These are phyloP conservation scores for Plusia festucae DNA, from an alignment of 2,888 invertebrate genomes.

Conservation along the genomic window DNA sequence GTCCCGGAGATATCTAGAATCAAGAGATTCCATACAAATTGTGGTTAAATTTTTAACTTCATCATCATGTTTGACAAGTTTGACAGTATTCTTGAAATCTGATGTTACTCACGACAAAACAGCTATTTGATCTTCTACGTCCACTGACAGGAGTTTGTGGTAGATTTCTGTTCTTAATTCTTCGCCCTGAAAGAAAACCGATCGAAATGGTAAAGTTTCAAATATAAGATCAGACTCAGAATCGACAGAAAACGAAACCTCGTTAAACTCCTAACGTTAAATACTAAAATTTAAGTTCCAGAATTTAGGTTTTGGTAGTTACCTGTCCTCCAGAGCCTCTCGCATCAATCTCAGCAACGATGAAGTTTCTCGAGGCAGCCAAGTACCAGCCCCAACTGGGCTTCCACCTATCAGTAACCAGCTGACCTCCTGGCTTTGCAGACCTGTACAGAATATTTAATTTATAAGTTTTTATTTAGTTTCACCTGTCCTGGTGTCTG, in stretches of 20 bases:
- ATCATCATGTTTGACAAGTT: too few relatives aligned
- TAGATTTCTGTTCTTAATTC: conserved; percentile 92
- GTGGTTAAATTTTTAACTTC: not conserved
- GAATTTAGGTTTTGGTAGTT: not conserved
- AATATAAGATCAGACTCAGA: too few relatives aligned
- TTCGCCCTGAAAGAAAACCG: conserved; percentile 92
- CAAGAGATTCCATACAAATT: not conserved
- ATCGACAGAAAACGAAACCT: too few relatives aligned
- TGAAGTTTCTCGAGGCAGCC: conserved; percentile 94
- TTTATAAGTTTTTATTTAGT: too few relatives aligned
- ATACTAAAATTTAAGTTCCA: too few relatives aligned
- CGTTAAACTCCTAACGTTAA: too few relatives aligned
- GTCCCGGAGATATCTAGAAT: conserved; percentile 93
- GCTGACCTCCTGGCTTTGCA: conserved; percentile 93
- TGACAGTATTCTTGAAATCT: too few relatives aligned
- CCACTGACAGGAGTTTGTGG: conserved; percentile 92
- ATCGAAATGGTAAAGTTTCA: too few relatives aligned
- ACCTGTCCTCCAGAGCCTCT: conserved; percentile 94
- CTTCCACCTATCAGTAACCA: conserved; percentile 94
- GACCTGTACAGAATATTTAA: conserved; percentile 63
- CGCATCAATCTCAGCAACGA: conserved; percentile 96
- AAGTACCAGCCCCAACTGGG: conserved; percentile 96
- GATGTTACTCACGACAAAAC: conserved; percentile 88
- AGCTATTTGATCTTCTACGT: conserved; percentile 94
- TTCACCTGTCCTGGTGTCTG: not conserved